Base-by-base conservation (phyloP, 2,888 invertebrate genomes). In the Cyaniris semiargus region DNA sequence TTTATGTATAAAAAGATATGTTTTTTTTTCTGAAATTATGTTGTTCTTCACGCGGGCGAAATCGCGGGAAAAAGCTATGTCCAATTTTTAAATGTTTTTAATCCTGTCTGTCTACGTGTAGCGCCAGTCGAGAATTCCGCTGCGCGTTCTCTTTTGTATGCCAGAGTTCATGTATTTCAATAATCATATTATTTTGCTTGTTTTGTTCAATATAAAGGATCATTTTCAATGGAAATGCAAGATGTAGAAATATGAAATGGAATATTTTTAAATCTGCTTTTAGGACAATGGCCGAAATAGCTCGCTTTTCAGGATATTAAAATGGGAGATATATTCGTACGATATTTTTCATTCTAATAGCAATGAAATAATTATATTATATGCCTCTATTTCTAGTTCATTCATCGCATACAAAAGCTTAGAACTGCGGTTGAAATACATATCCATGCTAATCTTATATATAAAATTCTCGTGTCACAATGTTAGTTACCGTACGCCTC, bases 151-250 rank as follows among this genome's bases (percentile, higher is more conserved):
- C 13, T 34, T 70, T 70, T 70, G 3, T 38, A 71, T 10, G 71
- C 21, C 71, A 38, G 38, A 71, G 38, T 38, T 38, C 38, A 71
- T n/a, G 38, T 66, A 66, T 66, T 66, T 27, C 66, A 66, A 66
- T 66, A 66, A 66, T 66, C 66, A 66, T 66, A 66, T 66, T 66
- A 66, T 31, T 66, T 66, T 31, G 27, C 27, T 31, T 66, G 27
- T 66, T 66, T 31, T 66, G 66, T 31, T 66, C 27, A 66, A 27
- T 66, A 66, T 31, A 66, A 66, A 66, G 27, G 66, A 27, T 27
- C 27, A 23, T 23, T 23, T 31, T 66, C 27, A 66, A 66, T 31
- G 66, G 2, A 31, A 66, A 31, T 66, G 66, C 66, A 66, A 66
- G 15, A 31, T 31, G 15, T 31, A 23, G 23, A 23, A 31, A 66